phyloP scores from a whole-genome alignment of 2,113 vertebrate species.

The Phyllopteryx taeniolatus region DNA sequence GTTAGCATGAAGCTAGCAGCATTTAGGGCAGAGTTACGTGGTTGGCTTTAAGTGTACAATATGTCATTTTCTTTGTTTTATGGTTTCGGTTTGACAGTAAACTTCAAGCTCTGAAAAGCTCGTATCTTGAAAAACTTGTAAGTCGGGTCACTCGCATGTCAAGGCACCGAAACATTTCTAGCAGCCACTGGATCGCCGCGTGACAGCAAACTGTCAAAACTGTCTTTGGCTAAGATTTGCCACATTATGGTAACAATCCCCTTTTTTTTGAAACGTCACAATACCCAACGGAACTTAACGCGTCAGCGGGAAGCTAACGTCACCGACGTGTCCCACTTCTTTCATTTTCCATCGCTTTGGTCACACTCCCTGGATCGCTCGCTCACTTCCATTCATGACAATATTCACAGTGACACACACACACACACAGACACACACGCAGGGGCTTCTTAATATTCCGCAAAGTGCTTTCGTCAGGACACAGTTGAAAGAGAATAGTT shows the following conservation, averaged over 20 bases:
- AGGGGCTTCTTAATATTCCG: constrained; percentile 76
- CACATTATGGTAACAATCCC: neutral
- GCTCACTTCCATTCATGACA: constrained; percentile 47
- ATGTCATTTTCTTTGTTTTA: too few relatives aligned
- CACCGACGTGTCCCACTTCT: constrained; percentile 58
- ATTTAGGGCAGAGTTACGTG: neutral
- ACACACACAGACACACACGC: constrained; percentile 1
- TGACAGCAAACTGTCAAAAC: neutral
- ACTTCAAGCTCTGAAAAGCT: too few relatives aligned
- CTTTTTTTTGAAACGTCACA: neutral
- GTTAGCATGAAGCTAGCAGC: neutral
- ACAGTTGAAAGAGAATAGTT: constrained; percentile 84
- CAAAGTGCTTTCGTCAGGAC: constrained; percentile 59
- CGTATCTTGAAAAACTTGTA: too few relatives aligned
- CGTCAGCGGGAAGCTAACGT: constrained; percentile 16
- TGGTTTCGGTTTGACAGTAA: too few relatives aligned
- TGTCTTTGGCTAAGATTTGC: neutral
- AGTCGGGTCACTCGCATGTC: too few relatives aligned
- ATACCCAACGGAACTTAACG: neutral
- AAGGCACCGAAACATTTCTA: neutral
- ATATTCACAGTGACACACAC: constrained; percentile 63
- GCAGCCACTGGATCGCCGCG: neutral
- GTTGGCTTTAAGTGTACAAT: neutral
- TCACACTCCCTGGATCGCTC: constrained; percentile 12
- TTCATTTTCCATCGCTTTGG: constrained; percentile 36